These are phyloP conservation scores for Cantharis rufa DNA, from an alignment of 2,888 invertebrate genomes.

Conservation along the genomic window DNA sequence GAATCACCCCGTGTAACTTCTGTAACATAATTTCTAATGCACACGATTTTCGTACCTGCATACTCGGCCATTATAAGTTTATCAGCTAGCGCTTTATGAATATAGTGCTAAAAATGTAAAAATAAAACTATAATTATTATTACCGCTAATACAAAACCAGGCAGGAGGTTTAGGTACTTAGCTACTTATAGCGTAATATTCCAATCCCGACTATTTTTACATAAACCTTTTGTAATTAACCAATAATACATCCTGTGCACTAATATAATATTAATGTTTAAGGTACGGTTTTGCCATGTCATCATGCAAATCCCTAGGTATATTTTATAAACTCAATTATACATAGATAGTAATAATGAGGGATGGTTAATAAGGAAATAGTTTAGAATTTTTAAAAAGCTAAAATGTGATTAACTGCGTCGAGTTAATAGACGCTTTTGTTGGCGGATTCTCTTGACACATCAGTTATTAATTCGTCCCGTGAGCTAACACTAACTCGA, in stretches of 20 bases:
- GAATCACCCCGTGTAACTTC: too few species aligned
- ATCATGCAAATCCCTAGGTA: background rate
- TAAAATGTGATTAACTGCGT: background rate
- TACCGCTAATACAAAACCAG: background rate
- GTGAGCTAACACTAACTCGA: constrained; percentile 38
- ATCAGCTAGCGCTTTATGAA: background rate
- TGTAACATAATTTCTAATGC: background rate
- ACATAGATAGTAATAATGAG: background rate
- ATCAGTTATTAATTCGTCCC: constrained; percentile 41
- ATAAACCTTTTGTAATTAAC: background rate
- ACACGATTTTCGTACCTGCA: background rate
- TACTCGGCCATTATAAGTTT: background rate
- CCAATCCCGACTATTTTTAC: background rate
- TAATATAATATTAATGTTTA: background rate
- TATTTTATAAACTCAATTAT: constrained; percentile 11
- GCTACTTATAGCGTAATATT: background rate
- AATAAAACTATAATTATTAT: background rate
- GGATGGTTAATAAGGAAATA: background rate
- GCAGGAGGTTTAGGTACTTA: background rate
- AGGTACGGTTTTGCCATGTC: background rate
- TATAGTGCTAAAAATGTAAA: background rate
- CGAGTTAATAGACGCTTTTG: constrained; percentile 5
- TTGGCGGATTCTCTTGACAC: constrained; percentile 36
- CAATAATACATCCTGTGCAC: background rate
- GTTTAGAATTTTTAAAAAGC: background rate